Evolutionary conservation across 2,888 invertebrate genomes (phyloP).

Genomic region (Mactromeris polynyma): DNA sequence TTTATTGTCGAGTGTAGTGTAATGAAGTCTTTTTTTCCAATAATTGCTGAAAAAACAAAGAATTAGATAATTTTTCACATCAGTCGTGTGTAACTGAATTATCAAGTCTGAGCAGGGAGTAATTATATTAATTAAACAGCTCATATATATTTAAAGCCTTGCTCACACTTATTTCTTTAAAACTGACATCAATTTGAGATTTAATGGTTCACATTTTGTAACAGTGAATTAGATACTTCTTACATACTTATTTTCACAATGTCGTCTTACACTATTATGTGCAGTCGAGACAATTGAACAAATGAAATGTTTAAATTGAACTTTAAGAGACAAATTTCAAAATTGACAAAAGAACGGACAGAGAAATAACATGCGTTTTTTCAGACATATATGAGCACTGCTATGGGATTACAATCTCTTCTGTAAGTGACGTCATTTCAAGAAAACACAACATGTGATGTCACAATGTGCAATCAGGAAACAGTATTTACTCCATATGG

Average conservation of each 20-base stretch:
- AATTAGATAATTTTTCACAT: conserved; percentile 18
- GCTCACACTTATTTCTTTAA: conserved; percentile 3
- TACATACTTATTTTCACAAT: background rate
- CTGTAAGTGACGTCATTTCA: too few relatives aligned
- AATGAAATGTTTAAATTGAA: background rate
- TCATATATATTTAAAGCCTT: conserved; percentile 13
- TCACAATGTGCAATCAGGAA: too few relatives aligned
- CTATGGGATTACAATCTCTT: too few relatives aligned
- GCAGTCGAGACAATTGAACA: background rate
- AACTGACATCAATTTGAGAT: conserved; percentile 1
- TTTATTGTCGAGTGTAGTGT: conserved; percentile 2
- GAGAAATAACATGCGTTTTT: too few relatives aligned
- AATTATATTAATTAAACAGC: conserved; percentile 22
- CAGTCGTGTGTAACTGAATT: conserved; percentile 21
- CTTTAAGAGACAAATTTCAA: background rate
- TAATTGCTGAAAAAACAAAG: conserved; percentile 18
- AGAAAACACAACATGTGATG: too few relatives aligned
- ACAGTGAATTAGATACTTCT: background rate
- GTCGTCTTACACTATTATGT: background rate
- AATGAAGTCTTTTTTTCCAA: background rate
- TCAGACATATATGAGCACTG: too few relatives aligned
- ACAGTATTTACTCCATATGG: too few relatives aligned
- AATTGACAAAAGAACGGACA: too few relatives aligned
- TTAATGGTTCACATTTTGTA: conserved; percentile 1
- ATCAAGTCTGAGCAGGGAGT: conserved; percentile 7